Evolutionary conservation across 2,113 vertebrate species (phyloP).

Genomic region (Rhadina sibilatrix): DNA sequence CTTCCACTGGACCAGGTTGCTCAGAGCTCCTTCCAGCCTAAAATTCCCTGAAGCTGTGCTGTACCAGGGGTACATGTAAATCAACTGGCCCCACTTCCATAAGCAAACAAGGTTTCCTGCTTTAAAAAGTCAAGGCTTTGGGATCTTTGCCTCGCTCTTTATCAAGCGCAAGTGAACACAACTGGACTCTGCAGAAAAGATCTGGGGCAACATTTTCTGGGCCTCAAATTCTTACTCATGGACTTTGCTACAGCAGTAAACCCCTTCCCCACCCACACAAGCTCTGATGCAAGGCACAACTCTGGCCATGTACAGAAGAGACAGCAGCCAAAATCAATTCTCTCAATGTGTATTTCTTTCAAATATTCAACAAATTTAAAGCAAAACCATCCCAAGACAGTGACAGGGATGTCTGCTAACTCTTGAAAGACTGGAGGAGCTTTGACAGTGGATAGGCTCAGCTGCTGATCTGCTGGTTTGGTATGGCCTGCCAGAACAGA

Average conservation of each 20-base stretch:
- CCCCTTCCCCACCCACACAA: fast-evolving
- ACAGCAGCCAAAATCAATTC: not conserved
- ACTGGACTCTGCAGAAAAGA: not conserved
- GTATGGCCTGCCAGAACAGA: not conserved
- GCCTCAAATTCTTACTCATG: not conserved
- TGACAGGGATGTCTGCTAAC: not conserved
- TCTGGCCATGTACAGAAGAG: not conserved
- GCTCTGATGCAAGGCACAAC: not conserved
- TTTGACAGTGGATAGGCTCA: not conserved
- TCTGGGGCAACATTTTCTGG: not conserved
- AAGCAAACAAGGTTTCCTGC: not conserved
- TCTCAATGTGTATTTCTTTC: not conserved
- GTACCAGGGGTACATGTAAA: fast-evolving
- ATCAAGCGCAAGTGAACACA: not conserved
- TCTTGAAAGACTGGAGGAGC: not conserved
- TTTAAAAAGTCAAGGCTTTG: not conserved
- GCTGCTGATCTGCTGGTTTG: not conserved
- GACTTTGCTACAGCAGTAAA: not conserved
- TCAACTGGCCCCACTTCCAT: not conserved
- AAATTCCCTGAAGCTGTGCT: not conserved
- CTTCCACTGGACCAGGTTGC: not conserved
- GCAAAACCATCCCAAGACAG: not conserved
- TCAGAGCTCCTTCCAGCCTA: not conserved
- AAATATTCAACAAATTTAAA: not conserved
- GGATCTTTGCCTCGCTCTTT: not conserved